phyloP scores from a whole-genome alignment of 2,888 invertebrate species.

The Dusona sp. region DNA sequence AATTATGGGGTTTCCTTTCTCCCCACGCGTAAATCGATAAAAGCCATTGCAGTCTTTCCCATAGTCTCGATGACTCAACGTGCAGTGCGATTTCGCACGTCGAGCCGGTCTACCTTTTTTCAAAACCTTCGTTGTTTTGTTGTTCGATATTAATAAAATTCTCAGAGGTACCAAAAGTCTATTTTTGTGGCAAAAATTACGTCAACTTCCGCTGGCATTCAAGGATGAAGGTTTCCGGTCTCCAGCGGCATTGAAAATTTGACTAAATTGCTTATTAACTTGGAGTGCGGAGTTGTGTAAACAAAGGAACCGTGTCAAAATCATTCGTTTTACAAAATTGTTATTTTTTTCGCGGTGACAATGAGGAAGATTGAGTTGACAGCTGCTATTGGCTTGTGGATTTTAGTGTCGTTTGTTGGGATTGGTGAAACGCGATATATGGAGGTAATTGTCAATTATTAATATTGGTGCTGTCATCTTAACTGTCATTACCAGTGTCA shows the following conservation, averaged over 20 bases:
- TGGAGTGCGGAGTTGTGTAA: slow-evolving; percentile 29
- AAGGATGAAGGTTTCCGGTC: slow-evolving; percentile 34
- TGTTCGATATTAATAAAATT: too few relatives aligned
- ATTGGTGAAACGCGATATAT: slow-evolving; percentile 74
- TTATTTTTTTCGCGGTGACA: not conserved
- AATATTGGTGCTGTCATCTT: not conserved
- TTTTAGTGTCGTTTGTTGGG: slow-evolving; percentile 49
- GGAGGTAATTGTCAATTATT: slow-evolving; percentile 73
- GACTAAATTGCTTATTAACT: not conserved
- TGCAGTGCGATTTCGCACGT: slow-evolving; percentile 20
- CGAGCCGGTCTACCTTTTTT: not conserved
- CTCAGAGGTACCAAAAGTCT: not conserved
- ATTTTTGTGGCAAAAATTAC: not conserved
- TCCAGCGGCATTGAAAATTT: slow-evolving; percentile 5
- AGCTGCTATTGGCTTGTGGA: slow-evolving; percentile 41
- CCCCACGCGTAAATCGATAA: slow-evolving; percentile 7
- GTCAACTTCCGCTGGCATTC: slow-evolving; percentile 34
- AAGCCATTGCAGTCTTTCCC: slow-evolving; percentile 5
- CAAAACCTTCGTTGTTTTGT: not conserved
- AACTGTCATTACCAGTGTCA: not conserved
- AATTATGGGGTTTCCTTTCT: slow-evolving; percentile 4
- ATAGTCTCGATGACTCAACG: slow-evolving; percentile 21
- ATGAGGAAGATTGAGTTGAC: slow-evolving; percentile 60
- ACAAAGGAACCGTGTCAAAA: slow-evolving; percentile 20
- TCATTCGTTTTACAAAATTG: not conserved